phyloP scores from a whole-genome alignment of 1,140 invertebrate species.

The Anastrepha ludens region DNA sequence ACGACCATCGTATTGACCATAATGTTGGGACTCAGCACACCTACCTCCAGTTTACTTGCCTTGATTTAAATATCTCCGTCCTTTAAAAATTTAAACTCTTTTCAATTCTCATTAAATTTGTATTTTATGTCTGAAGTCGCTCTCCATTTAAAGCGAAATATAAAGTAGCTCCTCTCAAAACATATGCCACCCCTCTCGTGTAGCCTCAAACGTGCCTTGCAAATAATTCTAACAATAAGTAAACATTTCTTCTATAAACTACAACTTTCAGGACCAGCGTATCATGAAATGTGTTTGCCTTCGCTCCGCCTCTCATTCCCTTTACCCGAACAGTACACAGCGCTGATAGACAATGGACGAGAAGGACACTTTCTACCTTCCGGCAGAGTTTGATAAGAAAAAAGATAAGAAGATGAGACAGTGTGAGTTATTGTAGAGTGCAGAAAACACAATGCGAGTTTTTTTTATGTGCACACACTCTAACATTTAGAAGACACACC shows the following conservation, averaged over 20 bases:
- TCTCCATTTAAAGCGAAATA: no score
- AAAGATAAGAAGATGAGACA: not conserved
- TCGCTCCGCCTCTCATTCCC: no score
- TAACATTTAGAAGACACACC: not conserved
- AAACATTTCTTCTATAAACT: not conserved
- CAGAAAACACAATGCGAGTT: not conserved
- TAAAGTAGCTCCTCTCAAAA: no score
- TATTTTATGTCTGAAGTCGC: no score
- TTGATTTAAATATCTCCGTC: no score
- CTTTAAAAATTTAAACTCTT: no score
- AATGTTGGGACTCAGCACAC: no score
- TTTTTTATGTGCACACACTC: not conserved
- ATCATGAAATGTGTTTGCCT: no score
- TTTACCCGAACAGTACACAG: not conserved
- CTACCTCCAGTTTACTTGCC: no score
- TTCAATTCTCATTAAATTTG: not conserved
- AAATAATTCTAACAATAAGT: conserved; percentile 3
- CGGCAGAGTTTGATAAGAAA: not conserved
- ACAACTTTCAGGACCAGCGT: not conserved
- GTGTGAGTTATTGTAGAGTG: not conserved
- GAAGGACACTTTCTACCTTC: not conserved
- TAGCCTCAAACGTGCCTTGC: no score
- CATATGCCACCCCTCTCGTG: no score
- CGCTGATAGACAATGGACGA: not conserved
- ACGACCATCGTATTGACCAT: no score